Evolutionary conservation across 2,888 invertebrate species (phyloP), one percentile per base, ranked within the genome.

Genomic region (Chelonus formosanus): DNA sequence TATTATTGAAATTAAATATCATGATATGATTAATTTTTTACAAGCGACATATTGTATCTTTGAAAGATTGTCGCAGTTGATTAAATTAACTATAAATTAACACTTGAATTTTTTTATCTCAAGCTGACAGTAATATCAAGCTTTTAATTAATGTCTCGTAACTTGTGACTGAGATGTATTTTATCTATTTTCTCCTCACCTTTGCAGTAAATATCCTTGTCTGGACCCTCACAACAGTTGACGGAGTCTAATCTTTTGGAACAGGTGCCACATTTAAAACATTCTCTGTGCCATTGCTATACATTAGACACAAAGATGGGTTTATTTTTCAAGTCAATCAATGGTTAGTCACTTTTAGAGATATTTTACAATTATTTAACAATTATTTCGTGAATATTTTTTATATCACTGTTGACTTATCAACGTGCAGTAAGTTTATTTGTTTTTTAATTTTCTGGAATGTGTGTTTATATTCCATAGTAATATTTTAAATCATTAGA

Each of bases 151-250:
- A 40, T 4, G 45, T 57, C 32, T 57, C 45, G 34, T 57, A 34
- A 58, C 35, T 58, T 58, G 59, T 50, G 8, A 31, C 6, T 20
- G 20, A 40, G 6, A 40, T 40, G 40, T 40, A 6, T 45, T 47
- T 47, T n/a, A 5, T 58, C 34, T 35, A 47, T 58, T 47, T 7
- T 35, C 32, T 58, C n/a, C 82, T 84, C 88, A 94, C 95, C 94
- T 92, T 94, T 96, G 89, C 97, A 97, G 88, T 95, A 97, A 88
- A 97, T 94, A 84, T 97, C 94, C 89, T 93, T 94, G 85, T 97
- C 95, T 79, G 96, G 93, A 81, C 94, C 97, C 86, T 95, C 96
- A 86, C 95, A 95, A 88, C 93, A 94, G 87, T 92, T 93, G 82
- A 92, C 90, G 75, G 95, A 95, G 88, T 96, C 95, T 88, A 96